A percentile compares a stretch with the other conserved stretches of the same genome.
These are phyloP conservation scores for Heliothis virescens DNA, from an alignment of 1,140 invertebrate genomes.

Conservation along the genomic window DNA sequence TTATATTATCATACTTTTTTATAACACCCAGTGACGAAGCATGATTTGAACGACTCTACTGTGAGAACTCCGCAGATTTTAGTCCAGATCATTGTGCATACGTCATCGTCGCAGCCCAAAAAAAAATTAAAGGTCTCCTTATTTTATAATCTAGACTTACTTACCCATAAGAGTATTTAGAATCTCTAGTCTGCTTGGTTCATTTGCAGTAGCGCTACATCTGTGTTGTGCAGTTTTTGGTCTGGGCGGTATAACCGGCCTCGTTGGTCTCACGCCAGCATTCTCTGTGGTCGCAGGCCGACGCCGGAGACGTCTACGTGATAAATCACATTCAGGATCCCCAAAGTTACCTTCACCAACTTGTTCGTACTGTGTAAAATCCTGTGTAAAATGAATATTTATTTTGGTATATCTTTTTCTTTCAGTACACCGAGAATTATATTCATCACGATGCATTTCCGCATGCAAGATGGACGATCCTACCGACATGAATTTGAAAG, in stretches of 20 bases:
- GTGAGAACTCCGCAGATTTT: no score
- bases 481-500: no score
- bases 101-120: no score
- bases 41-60: no score
- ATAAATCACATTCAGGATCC: background rate
- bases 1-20: no score
- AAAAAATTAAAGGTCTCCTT: no score
- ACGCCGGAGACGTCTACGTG: conserved; percentile 39
- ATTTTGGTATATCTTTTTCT: no score
- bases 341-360: background rate
- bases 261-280: conserved; percentile 60
- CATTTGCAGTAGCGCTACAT: conserved; percentile 45
- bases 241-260: conserved; percentile 55
- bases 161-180: conserved; percentile 78
- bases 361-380: background rate
- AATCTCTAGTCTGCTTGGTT: conserved; percentile 68
- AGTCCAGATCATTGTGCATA: no score
- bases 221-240: conserved; percentile 66
- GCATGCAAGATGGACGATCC: no score
- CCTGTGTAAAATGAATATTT: background rate
- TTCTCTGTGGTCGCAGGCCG: conserved; percentile 75
- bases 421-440: background rate
- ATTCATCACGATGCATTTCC: background rate
- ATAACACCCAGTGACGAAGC: no score
- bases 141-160: background rate